Evolutionary conservation across 2,797 vertebrate species (phyloP).

Genomic region (Allobates femoralis): DNA sequence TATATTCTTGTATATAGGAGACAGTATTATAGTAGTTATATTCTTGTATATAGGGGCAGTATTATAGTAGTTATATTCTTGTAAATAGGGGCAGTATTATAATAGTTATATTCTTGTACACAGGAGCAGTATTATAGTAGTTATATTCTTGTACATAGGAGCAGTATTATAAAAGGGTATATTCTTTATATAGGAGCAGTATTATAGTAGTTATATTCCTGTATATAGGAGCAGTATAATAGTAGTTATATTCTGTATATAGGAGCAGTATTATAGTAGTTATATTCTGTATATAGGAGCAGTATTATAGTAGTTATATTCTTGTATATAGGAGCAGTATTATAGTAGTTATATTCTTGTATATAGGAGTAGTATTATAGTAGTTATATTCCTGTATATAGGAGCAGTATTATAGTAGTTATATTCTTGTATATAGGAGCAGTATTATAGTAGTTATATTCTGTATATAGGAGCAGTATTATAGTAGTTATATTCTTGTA

Average conservation of each 20-base stretch:
- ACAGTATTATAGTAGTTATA: no score
- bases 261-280: not conserved
- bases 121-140: slow-evolving; percentile 5
- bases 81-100: not conserved
- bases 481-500: no score
- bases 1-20: no score
- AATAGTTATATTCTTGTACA: slow-evolving; percentile 4
- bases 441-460: no score
- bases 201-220: not conserved
- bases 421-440: no score
- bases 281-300: not conserved
- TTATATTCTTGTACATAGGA: no score
- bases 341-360: no score
- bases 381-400: not conserved
- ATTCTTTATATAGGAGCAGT: no score
- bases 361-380: not conserved
- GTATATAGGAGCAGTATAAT: not conserved
- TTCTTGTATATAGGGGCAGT: no score
- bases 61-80: no score
- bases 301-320: not conserved
- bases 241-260: not conserved
- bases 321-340: not conserved
- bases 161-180: no score
- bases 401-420: not conserved
- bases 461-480: no score